A percentile compares a stretch with the other conserved stretches of the same genome.
phyloP scores from a whole-genome alignment of 2,888 invertebrate species.

The Drosophila seclusa region DNA sequence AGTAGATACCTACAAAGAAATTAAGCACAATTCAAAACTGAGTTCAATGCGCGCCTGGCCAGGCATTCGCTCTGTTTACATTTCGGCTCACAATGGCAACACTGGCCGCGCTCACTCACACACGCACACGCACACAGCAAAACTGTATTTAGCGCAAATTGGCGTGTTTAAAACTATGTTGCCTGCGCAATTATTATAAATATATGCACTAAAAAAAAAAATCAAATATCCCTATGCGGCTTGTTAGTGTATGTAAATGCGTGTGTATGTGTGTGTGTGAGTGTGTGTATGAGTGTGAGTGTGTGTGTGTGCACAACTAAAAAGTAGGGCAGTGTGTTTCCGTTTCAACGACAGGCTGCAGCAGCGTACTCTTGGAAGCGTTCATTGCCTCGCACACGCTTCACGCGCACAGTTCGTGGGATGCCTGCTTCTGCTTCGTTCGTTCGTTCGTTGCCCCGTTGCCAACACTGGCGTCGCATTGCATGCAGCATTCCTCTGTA shows the following conservation, averaged over 20 bases:
- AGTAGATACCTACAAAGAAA: slow-evolving; percentile 74
- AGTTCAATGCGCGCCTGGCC: slow-evolving; percentile 71
- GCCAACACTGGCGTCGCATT: slow-evolving; percentile 2
- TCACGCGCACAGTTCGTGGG: slow-evolving; percentile 40
- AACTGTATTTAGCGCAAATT: slow-evolving; percentile 28
- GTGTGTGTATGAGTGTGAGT: slow-evolving; percentile 38
- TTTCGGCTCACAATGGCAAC: slow-evolving; percentile 45
- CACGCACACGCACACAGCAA: background rate
- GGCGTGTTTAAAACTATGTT: slow-evolving; percentile 55
- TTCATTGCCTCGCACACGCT: slow-evolving; percentile 63
- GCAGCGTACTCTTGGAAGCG: slow-evolving; percentile 54
- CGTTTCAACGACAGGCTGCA: slow-evolving; percentile 69
- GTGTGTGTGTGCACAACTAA: slow-evolving; percentile 57
- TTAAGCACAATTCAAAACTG: slow-evolving; percentile 55
- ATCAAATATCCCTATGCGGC: slow-evolving; percentile 22
- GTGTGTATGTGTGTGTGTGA: slow-evolving; percentile 1
- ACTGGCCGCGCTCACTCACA: slow-evolving; percentile 21
- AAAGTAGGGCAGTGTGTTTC: slow-evolving; percentile 85
- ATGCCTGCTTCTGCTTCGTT: slow-evolving; percentile 10
- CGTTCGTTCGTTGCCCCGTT: slow-evolving; percentile 34
- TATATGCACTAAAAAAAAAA: slow-evolving; percentile 24
- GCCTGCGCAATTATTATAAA: slow-evolving; percentile 25
- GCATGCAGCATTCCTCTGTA: background rate
- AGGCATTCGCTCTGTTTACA: slow-evolving; percentile 66
- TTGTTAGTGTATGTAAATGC: slow-evolving; percentile 15